Evolutionary conservation across 2,888 invertebrate species (phyloP).

Genomic region (Amiota communis): DNA sequence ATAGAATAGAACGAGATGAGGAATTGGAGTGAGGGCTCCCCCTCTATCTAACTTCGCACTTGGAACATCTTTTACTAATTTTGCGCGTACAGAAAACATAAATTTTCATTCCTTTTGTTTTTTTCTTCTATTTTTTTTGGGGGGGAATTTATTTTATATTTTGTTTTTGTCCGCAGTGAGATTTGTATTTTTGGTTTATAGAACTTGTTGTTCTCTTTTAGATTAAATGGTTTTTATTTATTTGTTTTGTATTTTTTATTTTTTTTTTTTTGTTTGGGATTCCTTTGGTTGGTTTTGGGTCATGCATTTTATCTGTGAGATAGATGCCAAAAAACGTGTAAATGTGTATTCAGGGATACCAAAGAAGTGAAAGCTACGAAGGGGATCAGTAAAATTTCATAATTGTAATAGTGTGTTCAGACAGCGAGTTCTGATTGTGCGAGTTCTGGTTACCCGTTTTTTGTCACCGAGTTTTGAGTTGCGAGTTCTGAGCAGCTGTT

Average conservation of each 20-base stretch:
- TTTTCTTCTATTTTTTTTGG: background rate
- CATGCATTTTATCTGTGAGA: background rate
- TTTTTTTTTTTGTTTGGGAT: background rate
- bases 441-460: too few species aligned
- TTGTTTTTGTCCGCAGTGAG: constrained; percentile 2
- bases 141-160: constrained; percentile 9
- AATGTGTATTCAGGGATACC: background rate
- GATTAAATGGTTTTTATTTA: constrained; percentile 8
- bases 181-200: constrained; percentile 18
- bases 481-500: too few species aligned
- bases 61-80: constrained; percentile 27
- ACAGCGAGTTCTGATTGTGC: too few species aligned
- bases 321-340: background rate
- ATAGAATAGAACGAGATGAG: too few species aligned
- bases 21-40: too few species aligned
- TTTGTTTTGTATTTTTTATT: background rate
- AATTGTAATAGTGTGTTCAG: too few species aligned
- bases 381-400: too few species aligned
- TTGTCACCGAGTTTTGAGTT: too few species aligned
- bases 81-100: constrained; percentile 34
- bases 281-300: background rate
- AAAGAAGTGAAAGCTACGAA: too few species aligned
- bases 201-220: constrained; percentile 15
- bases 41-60: background rate
- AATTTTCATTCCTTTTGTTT: constrained; percentile 28